phyloP scores from a whole-genome alignment of 2,113 vertebrate genomes.

The Chaetorhynchus papuensis region DNA sequence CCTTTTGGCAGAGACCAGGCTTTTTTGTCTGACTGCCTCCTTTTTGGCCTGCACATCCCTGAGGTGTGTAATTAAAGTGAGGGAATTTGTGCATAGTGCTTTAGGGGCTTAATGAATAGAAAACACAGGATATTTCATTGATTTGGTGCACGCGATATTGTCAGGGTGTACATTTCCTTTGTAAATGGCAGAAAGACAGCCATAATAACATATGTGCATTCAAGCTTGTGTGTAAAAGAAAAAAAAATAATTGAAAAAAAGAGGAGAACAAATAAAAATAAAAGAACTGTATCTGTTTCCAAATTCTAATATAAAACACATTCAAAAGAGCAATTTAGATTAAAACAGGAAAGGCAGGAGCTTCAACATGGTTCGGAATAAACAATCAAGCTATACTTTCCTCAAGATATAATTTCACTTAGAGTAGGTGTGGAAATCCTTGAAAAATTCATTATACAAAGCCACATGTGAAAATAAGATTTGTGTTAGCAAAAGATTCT shows the following conservation, averaged over 20 bases:
- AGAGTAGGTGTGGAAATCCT: constrained; percentile 42
- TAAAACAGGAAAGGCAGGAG: constrained; percentile 56
- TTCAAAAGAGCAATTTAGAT: constrained; percentile 71
- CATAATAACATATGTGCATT: constrained; percentile 59
- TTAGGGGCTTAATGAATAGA: constrained; percentile 75
- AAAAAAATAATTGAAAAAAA: background rate
- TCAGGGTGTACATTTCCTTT: constrained; percentile 68
- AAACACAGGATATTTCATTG: constrained; percentile 74
- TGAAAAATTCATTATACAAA: constrained; percentile 36
- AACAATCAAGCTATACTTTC: constrained; percentile 63
- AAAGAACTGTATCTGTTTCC: constrained; percentile 58
- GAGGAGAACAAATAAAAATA: constrained; percentile 6
- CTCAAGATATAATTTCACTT: constrained; percentile 63
- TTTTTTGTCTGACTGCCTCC: constrained; percentile 74
- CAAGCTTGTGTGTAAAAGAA: constrained; percentile 44
- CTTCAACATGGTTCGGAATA: constrained; percentile 61
- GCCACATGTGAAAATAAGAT: constrained; percentile 43
- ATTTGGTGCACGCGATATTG: constrained; percentile 64
- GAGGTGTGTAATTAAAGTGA: constrained; percentile 81
- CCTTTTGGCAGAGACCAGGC: constrained; percentile 70
- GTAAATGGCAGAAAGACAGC: constrained; percentile 66
- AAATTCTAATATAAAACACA: constrained; percentile 68
- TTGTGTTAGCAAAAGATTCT: constrained; percentile 10
- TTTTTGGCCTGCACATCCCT: constrained; percentile 72
- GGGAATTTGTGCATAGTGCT: constrained; percentile 74